Evolutionary conservation across 2,113 vertebrate genomes (phyloP).

Genomic region (Hypocryptadius cinnamomeus): DNA sequence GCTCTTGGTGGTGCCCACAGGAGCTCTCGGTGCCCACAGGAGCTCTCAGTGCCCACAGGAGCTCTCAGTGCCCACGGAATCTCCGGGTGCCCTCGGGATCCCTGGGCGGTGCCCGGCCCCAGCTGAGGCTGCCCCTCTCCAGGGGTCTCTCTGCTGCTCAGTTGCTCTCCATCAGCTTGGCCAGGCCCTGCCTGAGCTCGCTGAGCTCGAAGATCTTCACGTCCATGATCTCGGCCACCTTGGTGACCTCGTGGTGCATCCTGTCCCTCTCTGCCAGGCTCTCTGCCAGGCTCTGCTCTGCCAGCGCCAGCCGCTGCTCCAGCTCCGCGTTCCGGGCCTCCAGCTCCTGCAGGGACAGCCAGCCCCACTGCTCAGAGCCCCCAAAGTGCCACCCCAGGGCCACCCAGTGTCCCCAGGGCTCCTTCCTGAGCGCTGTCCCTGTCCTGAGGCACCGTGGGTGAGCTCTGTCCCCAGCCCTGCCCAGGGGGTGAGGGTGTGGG

Average conservation of each 20-base stretch:
- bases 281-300: conserved; percentile 80
- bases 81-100: neutral
- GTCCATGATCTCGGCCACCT: conserved; percentile 87
- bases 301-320: conserved; percentile 79
- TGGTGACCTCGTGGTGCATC: conserved; percentile 79
- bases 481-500: accelerated
- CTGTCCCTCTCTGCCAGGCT: conserved; percentile 81
- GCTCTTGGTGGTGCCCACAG: neutral
- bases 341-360: conserved; percentile 71
- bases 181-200: conserved; percentile 87
- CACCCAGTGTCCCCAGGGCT: neutral
- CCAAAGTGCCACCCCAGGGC: neutral
- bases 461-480: neutral
- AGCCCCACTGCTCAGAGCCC: accelerated
- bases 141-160: neutral
- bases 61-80: neutral
- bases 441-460: accelerated
- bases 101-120: neutral
- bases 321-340: conserved; percentile 83
- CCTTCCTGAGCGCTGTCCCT: neutral
- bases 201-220: conserved; percentile 93
- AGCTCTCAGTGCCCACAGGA: neutral
- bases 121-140: neutral
- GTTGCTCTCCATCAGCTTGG: conserved; percentile 82
- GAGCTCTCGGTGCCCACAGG: too few species aligned